phyloP scores from a whole-genome alignment of 2,888 invertebrate species.

The Alloplasta piceator region DNA sequence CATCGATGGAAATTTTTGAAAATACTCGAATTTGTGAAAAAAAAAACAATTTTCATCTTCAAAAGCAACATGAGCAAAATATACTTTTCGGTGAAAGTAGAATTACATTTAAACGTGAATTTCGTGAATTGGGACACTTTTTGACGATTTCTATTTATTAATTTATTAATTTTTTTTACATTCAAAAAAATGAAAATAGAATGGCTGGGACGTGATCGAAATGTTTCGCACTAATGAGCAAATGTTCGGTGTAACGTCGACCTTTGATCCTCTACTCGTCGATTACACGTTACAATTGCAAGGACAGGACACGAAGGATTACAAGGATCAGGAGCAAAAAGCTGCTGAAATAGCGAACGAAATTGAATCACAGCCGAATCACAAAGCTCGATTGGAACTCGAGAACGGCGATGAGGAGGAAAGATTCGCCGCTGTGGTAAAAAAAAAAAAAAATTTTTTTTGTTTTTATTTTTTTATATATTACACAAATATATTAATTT shows the following conservation, averaged over 20 bases:
- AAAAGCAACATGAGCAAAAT: no score
- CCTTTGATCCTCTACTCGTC: constrained; percentile 95
- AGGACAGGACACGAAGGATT: constrained; percentile 94
- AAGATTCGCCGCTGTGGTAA: constrained; percentile 92
- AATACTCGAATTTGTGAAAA: no score
- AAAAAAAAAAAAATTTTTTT: no score
- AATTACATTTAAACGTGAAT: no score
- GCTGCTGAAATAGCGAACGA: constrained; percentile 96
- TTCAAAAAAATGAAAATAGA: constrained; percentile 84
- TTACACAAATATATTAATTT: no score
- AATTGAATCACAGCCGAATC: constrained; percentile 94
- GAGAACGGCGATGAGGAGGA: constrained; percentile 98
- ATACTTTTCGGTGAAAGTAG: no score
- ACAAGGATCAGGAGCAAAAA: constrained; percentile 92
- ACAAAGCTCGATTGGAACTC: constrained; percentile 92
- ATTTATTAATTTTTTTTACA: neutral
- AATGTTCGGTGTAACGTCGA: constrained; percentile 95
- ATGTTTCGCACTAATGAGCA: constrained; percentile 98
- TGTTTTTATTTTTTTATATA: no score
- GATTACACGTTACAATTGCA: constrained; percentile 96
- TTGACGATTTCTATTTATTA: no score
- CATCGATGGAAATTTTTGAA: no score
- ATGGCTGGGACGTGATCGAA: constrained; percentile 98
- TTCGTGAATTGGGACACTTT: no score
- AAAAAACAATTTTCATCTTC: no score